Evolutionary conservation across 2,888 invertebrate genomes (phyloP), one percentile per base, ranked within the genome.

Genomic region (Punctoribates punctum): DNA sequence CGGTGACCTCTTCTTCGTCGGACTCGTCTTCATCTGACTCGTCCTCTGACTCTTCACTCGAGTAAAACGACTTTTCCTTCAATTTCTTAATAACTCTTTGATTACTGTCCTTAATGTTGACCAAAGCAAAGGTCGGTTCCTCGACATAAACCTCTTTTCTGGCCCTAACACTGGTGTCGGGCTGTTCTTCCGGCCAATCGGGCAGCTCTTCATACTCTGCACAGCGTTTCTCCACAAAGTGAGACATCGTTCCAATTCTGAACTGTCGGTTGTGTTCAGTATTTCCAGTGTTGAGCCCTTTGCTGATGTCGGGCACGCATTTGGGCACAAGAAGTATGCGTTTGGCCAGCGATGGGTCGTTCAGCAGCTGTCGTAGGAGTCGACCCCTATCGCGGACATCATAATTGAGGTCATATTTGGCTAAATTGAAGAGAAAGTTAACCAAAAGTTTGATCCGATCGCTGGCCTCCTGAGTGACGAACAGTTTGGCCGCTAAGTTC

Each of bases 331-430:
- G 86, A 83, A 99, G 95, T 80, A 99, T 92, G 80, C 90, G 89
- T 77, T 90, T 89, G 0, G 93, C 92, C 82, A 90, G 88, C 0
- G 89, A 85, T 29, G 94, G 85, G 42, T 82, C 80, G 80, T 92
- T 89, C 38, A 94, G 88, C 81, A 94, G 90, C 79, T 90, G 90
- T 17, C 91, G 89, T 75, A 99, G 86, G 83, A 98, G 90, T 29
- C 99, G 87, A 5, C 96, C 94, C 13, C 96, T 88, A 86, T 99
- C 99, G 29, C 99, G 88, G 75, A 99, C 95, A 85, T 99, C 98
- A 83, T 98, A 99, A 85, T 95, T 96, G 81, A 92, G 91, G 87
- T 99, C 99, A 84, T 98, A 99, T 81, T 95, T 91, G 0, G 98
- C 96, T 81, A 99, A 86, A 81, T 87, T 93, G 82, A 98, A 91